Conservation (phyloP, 2,888 invertebrate genomes). For the Limnephilus auricula region DNA sequence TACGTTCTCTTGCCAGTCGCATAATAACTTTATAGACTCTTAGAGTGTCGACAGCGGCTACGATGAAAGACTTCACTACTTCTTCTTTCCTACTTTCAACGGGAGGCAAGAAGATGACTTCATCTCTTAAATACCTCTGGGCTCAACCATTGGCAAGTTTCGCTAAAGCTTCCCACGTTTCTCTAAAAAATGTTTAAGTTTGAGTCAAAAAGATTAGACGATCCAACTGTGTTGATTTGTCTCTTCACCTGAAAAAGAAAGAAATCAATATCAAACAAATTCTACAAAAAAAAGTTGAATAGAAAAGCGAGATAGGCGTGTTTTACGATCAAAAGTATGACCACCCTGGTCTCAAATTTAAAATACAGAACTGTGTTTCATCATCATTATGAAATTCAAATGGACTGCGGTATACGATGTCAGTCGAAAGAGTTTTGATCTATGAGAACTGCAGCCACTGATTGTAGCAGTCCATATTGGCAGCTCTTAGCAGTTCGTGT, state of each 20-base stretch:
- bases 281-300: background rate
- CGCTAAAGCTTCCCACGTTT: slow-evolving; percentile 8
- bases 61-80: background rate
- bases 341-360: no score
- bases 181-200: slow-evolving; percentile 21
- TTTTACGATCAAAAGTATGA: no score
- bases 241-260: slow-evolving; percentile 47
- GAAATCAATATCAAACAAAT: background rate
- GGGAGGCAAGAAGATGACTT: background rate
- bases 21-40: slow-evolving; percentile 3
- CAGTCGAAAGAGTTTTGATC: no score
- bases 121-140: background rate
- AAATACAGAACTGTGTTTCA: no score
- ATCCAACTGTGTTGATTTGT: slow-evolving; percentile 29
- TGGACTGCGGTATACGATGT: no score
- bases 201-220: slow-evolving; percentile 44
- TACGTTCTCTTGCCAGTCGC: slow-evolving; percentile 47
- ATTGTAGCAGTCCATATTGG: no score
- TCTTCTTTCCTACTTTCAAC: background rate
- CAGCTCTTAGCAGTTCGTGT: no score
- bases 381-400: no score
- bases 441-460: no score
- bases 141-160: slow-evolving; percentile 12
- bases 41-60: slow-evolving; percentile 1
- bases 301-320: no score